A percentile compares a stretch with the other conserved stretches of the same genome.
Conservation (phyloP, 2,888 invertebrate species). For the Eupithecia inturbata region DNA sequence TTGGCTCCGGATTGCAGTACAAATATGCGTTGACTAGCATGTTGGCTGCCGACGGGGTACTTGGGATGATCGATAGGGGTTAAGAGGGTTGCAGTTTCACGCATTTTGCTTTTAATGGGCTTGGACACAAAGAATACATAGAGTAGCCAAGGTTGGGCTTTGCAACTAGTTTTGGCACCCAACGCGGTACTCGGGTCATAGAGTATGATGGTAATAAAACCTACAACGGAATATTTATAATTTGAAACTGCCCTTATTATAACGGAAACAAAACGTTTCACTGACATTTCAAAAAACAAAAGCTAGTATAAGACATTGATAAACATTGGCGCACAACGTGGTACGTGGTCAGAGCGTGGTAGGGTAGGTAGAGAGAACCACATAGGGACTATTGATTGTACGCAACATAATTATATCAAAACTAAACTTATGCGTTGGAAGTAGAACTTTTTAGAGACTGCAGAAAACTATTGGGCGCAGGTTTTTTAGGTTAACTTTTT, state of each 20-base stretch:
- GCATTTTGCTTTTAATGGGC: constrained; percentile 28
- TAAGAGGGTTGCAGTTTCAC: constrained; percentile 33
- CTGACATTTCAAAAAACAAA: neutral
- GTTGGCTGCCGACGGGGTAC: constrained; percentile 65
- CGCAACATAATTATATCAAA: neutral
- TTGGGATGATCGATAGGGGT: constrained; percentile 30
- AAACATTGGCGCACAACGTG: neutral
- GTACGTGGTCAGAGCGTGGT: neutral
- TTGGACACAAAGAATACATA: constrained; percentile 5
- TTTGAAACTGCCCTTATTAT: neutral
- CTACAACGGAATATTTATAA: neutral
- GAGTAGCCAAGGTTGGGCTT: constrained; percentile 14
- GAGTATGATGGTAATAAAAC: neutral
- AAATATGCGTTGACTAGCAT: constrained; percentile 36
- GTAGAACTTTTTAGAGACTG: neutral
- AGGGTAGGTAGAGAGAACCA: neutral
- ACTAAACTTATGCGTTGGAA: neutral
- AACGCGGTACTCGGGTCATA: constrained; percentile 10
- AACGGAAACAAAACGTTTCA: neutral
- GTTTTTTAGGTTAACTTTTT: too few relatives aligned
- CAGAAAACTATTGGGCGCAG: too few relatives aligned
- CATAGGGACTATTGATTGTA: neutral
- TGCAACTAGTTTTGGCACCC: constrained; percentile 20
- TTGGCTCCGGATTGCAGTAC: constrained; percentile 53
- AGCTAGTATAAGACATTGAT: neutral